A percentile compares a stretch with the other conserved stretches of the same genome.
Conservation (phyloP, 2,888 invertebrate genomes). For the Antitype chi region DNA sequence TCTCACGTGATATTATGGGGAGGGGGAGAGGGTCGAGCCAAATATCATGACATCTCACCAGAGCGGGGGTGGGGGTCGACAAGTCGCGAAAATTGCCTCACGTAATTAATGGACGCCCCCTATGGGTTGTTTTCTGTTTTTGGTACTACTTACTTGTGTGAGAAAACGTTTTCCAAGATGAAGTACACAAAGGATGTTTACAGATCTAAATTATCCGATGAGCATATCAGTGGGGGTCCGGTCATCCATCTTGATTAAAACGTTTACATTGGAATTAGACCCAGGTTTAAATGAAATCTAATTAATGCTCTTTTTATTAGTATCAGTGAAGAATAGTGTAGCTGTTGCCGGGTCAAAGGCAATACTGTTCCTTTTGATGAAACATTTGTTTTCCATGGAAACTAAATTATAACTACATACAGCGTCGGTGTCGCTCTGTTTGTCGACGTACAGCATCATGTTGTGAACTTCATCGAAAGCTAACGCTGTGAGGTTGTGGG, state of each 20-base stretch:
- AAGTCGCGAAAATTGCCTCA: no score
- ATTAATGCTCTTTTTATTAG: slow-evolving; percentile 91
- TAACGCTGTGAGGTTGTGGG: slow-evolving; percentile 89
- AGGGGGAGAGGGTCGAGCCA: no score
- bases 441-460: slow-evolving; percentile 92
- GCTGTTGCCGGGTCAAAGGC: slow-evolving; percentile 93
- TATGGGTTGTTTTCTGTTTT: no score
- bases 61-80: no score
- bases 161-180: no score
- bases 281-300: slow-evolving; percentile 80
- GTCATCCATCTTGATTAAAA: not conserved
- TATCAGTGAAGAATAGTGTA: slow-evolving; percentile 95
- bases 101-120: no score
- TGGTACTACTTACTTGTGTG: no score
- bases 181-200: no score
- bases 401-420: slow-evolving; percentile 91
- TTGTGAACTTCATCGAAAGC: slow-evolving; percentile 93
- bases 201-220: no score
- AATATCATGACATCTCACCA: no score
- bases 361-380: slow-evolving; percentile 91
- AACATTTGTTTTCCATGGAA: slow-evolving; percentile 79
- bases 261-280: not conserved
- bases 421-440: slow-evolving; percentile 91
- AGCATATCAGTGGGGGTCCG: not conserved
- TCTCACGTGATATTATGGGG: no score